A percentile compares a stretch with the other conserved stretches of the same genome.
phyloP scores from a whole-genome alignment of 2,888 invertebrate genomes.

The Euproctis similis region DNA sequence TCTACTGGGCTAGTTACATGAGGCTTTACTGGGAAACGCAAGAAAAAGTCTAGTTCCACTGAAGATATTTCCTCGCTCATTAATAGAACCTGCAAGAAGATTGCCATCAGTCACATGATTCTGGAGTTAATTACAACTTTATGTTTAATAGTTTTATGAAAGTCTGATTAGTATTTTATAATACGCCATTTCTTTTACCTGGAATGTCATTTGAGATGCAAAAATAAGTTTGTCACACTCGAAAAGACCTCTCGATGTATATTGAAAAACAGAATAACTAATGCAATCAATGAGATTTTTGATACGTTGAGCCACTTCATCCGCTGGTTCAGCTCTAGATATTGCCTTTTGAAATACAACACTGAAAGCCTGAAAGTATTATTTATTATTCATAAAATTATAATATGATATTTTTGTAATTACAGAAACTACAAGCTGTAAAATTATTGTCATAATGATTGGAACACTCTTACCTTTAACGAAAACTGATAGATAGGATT shows the following conservation, averaged over 20 bases:
- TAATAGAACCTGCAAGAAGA: slow-evolving; percentile 81
- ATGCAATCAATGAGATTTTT: slow-evolving; percentile 95
- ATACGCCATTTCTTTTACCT: slow-evolving; percentile 74
- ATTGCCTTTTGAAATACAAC: slow-evolving; percentile 99
- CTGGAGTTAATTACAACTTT: no score
- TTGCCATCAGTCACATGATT: no score
- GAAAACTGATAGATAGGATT: slow-evolving; percentile 99
- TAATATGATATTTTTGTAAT: no score
- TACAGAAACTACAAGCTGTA: no score
- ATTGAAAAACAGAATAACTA: slow-evolving; percentile 94
- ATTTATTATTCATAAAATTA: no score
- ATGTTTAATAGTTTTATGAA: no score
- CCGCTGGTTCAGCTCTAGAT: slow-evolving; percentile 87
- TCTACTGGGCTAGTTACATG: slow-evolving; percentile 96
- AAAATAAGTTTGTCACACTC: slow-evolving; percentile 98
- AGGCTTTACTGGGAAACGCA: slow-evolving; percentile 93
- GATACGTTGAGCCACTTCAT: slow-evolving; percentile 86
- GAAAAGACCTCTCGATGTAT: slow-evolving; percentile 94
- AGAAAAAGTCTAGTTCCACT: slow-evolving; percentile 91
- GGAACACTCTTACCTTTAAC: slow-evolving; percentile 83
- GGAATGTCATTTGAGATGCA: slow-evolving; percentile 96
- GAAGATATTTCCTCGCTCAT: slow-evolving; percentile 91
- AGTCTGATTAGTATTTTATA: no score
- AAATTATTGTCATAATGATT: background rate
- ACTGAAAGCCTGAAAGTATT: slow-evolving; percentile 95